phyloP scores from a whole-genome alignment of 2,888 invertebrate species.

The Oeneis ivallda region DNA sequence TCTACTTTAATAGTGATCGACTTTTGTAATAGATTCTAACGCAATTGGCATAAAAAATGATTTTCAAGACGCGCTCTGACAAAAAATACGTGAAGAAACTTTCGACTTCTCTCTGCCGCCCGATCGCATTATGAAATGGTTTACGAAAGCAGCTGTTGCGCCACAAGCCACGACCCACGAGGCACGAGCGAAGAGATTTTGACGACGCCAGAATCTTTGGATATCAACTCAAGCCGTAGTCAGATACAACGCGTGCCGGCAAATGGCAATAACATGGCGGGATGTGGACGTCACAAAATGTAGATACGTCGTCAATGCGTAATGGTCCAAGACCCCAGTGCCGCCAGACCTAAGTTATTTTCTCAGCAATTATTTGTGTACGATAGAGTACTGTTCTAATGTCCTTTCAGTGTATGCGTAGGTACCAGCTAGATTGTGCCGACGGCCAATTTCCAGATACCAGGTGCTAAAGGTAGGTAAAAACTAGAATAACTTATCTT shows the following conservation, averaged over 20 bases:
- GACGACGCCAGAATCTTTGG: slow-evolving; percentile 45
- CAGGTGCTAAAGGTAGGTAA: too few relatives aligned
- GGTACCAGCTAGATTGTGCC: too few relatives aligned
- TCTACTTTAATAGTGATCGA: slow-evolving; percentile 1
- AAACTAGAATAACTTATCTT: too few relatives aligned
- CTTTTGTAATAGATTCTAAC: slow-evolving; percentile 17
- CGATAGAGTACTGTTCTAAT: too few relatives aligned
- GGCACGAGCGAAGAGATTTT: slow-evolving; percentile 46
- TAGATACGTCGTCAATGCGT: too few relatives aligned
- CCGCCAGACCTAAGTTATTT: too few relatives aligned
- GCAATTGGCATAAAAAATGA: slow-evolving; percentile 20
- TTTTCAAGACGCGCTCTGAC: slow-evolving; percentile 37
- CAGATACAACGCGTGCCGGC: neutral
- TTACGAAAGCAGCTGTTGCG: slow-evolving; percentile 73
- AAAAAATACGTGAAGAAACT: slow-evolving; percentile 65
- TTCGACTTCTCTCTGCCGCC: slow-evolving; percentile 71
- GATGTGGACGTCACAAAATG: too few relatives aligned
- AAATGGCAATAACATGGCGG: too few relatives aligned
- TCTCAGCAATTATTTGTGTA: too few relatives aligned
- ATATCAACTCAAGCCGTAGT: slow-evolving; percentile 40
- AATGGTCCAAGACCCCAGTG: too few relatives aligned
- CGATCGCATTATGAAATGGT: slow-evolving; percentile 62
- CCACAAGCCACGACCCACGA: slow-evolving; percentile 52
- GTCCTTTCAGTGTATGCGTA: too few relatives aligned
- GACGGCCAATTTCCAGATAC: too few relatives aligned